phyloP scores from a whole-genome alignment of 2,888 invertebrate species.

The Volucella bombylans region DNA sequence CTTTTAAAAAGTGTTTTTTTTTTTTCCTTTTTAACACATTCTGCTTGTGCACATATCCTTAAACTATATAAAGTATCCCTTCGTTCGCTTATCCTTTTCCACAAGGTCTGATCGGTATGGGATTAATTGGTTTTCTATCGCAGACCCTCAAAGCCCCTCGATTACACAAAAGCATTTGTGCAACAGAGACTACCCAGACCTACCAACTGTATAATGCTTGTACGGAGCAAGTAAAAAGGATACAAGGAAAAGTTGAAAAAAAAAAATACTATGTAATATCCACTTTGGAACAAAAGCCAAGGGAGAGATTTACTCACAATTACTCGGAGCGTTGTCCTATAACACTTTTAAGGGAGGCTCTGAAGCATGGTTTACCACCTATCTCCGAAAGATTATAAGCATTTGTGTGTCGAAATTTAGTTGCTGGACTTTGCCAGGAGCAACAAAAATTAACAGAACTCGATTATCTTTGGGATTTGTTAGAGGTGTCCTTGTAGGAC shows the following conservation, averaged over 20 bases:
- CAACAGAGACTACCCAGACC: constrained; percentile 23
- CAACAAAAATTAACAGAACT: constrained; percentile 48
- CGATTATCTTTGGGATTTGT: constrained; percentile 34
- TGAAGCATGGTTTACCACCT: constrained; percentile 39
- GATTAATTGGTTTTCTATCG: constrained; percentile 57
- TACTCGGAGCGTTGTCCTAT: constrained; percentile 46
- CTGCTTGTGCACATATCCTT: constrained; percentile 28
- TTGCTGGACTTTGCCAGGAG: constrained; percentile 16
- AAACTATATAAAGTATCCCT: constrained; percentile 5
- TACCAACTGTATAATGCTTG: background rate
- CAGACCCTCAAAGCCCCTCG: constrained; percentile 35
- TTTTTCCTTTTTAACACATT: constrained; percentile 28
- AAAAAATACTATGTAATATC: constrained; percentile 15
- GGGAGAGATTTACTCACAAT: constrained; percentile 51
- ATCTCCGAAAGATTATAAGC: constrained; percentile 39
- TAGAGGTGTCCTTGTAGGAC: constrained; percentile 37
- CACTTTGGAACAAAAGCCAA: constrained; percentile 47
- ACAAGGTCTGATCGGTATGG: constrained; percentile 2
- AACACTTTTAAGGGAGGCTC: background rate
- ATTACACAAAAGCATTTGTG: constrained; percentile 56
- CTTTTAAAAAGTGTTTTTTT: background rate
- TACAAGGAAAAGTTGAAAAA: background rate
- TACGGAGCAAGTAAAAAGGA: background rate
- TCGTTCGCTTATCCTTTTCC: constrained; percentile 5
- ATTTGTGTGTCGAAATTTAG: constrained; percentile 33